These are phyloP conservation scores for Muntiacus muntjak DNA, from an alignment of 2,113 vertebrate genomes.

Conservation along the genomic window DNA sequence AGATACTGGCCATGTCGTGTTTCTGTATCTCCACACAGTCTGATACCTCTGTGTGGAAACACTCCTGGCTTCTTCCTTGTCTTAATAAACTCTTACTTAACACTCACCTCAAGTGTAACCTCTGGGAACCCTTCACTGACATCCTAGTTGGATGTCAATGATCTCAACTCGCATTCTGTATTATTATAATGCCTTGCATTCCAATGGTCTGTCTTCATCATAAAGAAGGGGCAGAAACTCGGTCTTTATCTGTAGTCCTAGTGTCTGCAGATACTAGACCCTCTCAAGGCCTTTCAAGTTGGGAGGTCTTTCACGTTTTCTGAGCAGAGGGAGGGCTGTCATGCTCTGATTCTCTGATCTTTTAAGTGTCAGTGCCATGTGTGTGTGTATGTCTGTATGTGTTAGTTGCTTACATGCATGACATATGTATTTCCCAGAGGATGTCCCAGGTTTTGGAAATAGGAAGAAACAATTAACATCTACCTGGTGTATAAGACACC, in stretches of 20 bases:
- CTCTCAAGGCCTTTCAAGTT: neutral
- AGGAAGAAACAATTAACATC: neutral
- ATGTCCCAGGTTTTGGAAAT: neutral
- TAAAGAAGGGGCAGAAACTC: neutral
- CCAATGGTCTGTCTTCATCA: neutral
- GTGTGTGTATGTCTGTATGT: neutral
- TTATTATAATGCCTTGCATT: neutral
- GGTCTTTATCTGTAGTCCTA: neutral
- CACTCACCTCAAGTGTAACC: neutral
- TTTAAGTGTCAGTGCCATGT: neutral
- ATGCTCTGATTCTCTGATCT: neutral
- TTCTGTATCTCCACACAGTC: neutral
- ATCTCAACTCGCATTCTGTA: neutral
- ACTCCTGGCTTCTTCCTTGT: neutral
- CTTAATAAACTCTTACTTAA: neutral
- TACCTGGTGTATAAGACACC: neutral
- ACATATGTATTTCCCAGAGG: neutral
- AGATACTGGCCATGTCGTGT: fast-evolving
- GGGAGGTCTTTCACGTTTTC: neutral
- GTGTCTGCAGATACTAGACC: neutral
- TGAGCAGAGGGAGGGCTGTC: neutral
- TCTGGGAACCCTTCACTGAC: neutral
- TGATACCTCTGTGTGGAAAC: neutral
- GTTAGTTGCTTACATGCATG: neutral
- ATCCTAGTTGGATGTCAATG: neutral